Evolutionary conservation across 2,113 vertebrate genomes (phyloP), one percentile per base, ranked within the genome.

Genomic region (Illadopsis cleaveri): DNA sequence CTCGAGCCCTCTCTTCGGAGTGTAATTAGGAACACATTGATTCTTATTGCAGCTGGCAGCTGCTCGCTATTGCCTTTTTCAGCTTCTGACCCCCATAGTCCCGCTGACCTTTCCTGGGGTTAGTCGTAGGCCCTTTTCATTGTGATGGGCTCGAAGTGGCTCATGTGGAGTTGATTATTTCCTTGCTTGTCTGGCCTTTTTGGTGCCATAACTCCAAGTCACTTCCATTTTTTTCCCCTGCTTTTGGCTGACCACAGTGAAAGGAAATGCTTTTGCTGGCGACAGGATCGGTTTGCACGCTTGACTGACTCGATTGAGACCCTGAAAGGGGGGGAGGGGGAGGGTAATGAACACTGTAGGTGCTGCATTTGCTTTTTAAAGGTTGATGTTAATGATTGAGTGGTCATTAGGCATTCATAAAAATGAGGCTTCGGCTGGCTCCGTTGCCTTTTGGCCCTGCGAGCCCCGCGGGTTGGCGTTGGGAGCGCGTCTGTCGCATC

Each of bases 101-200:
- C 98, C 25, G 21, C 50, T 97, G 98, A 99, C 98, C 99, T 98
- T 98, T 98, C 97, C 97, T 97, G 97, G 97, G 98, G 98, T 98
- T 98, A 96, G 97, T 96, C 92, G 77, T 96, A 94, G 99, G 98
- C 98, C 94, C 94, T 97, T 93, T 97, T 76, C 98, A 98, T 98
- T 99, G 98, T 98, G 97, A 98, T 94, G 94, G 97, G 98, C 98
- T 98, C 92, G 96, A 98, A 98, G 97, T 97, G 98, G 96, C 98
- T 98, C 98, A 98, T 98, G 98, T 98, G 98, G 98, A 99, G 98
- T 99, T 99, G 99, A 99, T 99, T 99, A 99, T 99, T 99, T 99
- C 98, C 99, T 98, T 98, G 97, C 97, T 98, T 97, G 97, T 97
- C 98, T 98, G 98, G 98, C 98, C 97, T 97, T 97, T 97, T 97